Conservation (phyloP, 2,797 vertebrate species). For the Typhlichthys subterraneus region DNA sequence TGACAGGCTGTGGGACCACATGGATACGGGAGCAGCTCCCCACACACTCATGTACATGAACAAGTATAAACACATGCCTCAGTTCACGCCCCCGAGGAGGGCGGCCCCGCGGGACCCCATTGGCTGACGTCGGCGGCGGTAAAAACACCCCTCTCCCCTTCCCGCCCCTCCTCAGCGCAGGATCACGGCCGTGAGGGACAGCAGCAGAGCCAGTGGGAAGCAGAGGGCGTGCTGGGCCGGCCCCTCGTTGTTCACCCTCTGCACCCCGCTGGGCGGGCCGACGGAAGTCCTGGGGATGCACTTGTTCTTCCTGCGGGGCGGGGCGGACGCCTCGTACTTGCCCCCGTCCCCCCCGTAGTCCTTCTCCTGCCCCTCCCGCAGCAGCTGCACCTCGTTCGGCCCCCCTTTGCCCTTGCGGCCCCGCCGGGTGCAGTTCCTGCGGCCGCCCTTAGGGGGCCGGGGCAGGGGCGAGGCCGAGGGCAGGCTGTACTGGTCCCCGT, state of each 20-base stretch:
- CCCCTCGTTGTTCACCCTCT: slow-evolving; percentile 83
- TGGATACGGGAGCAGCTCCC: slow-evolving; percentile 45
- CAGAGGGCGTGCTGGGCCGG: slow-evolving; percentile 37
- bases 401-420: slow-evolving; percentile 80
- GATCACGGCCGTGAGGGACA: slow-evolving; percentile 79
- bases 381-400: slow-evolving; percentile 78
- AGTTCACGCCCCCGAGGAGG: slow-evolving; percentile 67
- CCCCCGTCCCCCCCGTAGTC: slow-evolving; percentile 81
- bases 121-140: slow-evolving; percentile 27
- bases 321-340: slow-evolving; percentile 81
- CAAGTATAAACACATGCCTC: slow-evolving; percentile 53
- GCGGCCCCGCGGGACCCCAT: slow-evolving; percentile 52
- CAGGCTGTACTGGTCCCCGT: slow-evolving; percentile 74
- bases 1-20: slow-evolving; percentile 55
- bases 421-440: slow-evolving; percentile 92
- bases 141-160: slow-evolving; percentile 26
- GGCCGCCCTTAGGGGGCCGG: slow-evolving; percentile 77
- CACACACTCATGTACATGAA: slow-evolving; percentile 53
- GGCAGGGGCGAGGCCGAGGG: slow-evolving; percentile 75
- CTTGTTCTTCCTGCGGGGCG: slow-evolving; percentile 88
- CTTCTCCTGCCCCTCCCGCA: slow-evolving; percentile 66
- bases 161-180: slow-evolving; percentile 78
- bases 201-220: slow-evolving; percentile 73
- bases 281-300: slow-evolving; percentile 89
- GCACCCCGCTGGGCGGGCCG: slow-evolving; percentile 89